A percentile compares a stretch with the other conserved stretches of the same genome.
Evolutionary conservation across 2,113 vertebrate species (phyloP).

Genomic region (Isichthys henryi): DNA sequence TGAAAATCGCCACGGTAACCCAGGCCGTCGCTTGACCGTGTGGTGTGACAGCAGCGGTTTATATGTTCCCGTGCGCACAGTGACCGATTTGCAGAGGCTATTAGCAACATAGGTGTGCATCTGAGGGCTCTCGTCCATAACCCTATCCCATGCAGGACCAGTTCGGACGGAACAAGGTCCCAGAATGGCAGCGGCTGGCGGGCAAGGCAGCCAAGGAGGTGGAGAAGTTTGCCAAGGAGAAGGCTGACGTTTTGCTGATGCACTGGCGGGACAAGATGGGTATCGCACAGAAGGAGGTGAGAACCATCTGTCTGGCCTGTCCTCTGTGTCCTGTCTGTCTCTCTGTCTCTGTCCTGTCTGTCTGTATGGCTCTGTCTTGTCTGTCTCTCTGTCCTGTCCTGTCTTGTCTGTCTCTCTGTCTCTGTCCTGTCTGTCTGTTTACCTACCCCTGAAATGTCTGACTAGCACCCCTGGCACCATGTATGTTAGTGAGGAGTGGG

Average conservation of each 20-base stretch:
- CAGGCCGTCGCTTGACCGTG: background rate
- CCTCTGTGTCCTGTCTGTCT: background rate
- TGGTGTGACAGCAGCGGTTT: background rate
- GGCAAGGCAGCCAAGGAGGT: conserved; percentile 98
- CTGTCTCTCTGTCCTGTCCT: too few species aligned
- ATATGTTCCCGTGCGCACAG: background rate
- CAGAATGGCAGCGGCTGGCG: conserved; percentile 93
- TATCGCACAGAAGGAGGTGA: conserved; percentile 96
- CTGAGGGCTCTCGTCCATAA: background rate
- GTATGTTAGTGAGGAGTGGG: background rate
- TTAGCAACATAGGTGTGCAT: background rate
- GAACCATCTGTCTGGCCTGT: background rate
- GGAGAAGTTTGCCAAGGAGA: conserved; percentile 98
- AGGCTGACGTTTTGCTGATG: conserved; percentile 89
- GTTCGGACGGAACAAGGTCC: conserved; percentile 87
- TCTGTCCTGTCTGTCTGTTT: background rate
- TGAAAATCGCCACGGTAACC: conserved; percentile 89
- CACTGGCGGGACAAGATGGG: conserved; percentile 99
- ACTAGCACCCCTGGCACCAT: background rate
- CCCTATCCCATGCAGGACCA: conserved; percentile 69
- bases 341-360: background rate
- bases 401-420: background rate
- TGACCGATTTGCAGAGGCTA: background rate
- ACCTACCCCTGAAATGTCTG: background rate
- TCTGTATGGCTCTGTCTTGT: too few species aligned